Percentiles rank a stretch among this genome's conserved stretches.
Conservation (phyloP, 2,113 vertebrate genomes). For the Gnathonemus echidnorhynchus region DNA sequence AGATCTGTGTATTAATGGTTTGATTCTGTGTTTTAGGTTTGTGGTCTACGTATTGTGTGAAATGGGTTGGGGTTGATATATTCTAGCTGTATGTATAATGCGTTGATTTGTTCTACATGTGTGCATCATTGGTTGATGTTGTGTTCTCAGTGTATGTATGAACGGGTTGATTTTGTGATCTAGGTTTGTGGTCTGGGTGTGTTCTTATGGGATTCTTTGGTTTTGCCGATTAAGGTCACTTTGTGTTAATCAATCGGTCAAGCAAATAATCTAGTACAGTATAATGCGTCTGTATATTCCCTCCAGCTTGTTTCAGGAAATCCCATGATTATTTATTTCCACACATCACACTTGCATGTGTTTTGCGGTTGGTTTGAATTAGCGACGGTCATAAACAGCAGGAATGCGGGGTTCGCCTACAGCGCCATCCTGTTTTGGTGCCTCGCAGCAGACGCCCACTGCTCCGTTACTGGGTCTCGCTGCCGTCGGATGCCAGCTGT, state of each 20-base stretch:
- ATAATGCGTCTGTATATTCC: not conserved
- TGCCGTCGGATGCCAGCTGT: conserved; percentile 48
- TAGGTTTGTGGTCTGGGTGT: not conserved
- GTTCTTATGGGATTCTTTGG: not conserved
- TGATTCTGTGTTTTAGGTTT: not conserved
- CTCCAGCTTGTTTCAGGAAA: not conserved
- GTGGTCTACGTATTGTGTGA: not conserved
- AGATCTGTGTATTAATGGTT: not conserved
- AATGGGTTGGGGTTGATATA: not conserved
- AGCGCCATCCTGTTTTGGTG: not conserved
- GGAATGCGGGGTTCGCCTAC: not conserved
- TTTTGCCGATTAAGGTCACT: not conserved
- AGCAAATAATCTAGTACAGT: not conserved
- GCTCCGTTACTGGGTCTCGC: conserved; percentile 28
- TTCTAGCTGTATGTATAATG: not conserved
- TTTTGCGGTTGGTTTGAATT: not conserved
- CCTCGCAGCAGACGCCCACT: not conserved
- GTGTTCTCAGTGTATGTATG: not conserved
- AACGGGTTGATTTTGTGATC: not conserved
- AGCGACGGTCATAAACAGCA: not conserved
- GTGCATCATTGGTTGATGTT: not conserved
- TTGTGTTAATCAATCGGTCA: not conserved
- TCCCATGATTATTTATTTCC: not conserved
- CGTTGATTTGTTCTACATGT: not conserved
- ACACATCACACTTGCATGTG: not conserved